phyloP scores from a whole-genome alignment of 1,140 invertebrate genomes.

The Heterodera carotae region DNA sequence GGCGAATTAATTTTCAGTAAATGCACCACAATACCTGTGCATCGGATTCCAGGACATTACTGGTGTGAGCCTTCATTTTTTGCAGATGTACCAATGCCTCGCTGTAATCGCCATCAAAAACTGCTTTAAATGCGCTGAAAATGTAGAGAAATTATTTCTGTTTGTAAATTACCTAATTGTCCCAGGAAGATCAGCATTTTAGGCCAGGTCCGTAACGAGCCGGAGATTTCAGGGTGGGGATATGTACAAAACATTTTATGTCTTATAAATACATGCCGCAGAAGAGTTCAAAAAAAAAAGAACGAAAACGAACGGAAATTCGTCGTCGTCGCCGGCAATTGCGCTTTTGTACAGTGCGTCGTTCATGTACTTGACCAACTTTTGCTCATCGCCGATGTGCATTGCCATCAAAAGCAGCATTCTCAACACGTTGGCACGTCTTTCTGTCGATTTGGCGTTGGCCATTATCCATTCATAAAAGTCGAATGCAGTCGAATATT shows the following conservation, averaged over 20 bases:
- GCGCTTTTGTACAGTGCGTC: not conserved
- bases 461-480: conserved; percentile 31
- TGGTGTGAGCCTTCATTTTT: conserved; percentile 6
- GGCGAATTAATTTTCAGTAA: too few species aligned
- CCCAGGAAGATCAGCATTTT: too few species aligned
- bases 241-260: too few species aligned
- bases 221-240: too few species aligned
- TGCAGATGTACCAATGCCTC: not conserved
- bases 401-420: conserved; percentile 19
- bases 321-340: not conserved
- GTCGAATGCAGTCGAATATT: conserved; percentile 4
- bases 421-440: not conserved
- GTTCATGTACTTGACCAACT: conserved; percentile 4
- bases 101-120: conserved; percentile 20
- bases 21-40: too few species aligned
- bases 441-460: not conserved
- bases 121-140: conserved; percentile 24
- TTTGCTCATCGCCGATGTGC: conserved; percentile 10
- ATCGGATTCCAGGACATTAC: not conserved
- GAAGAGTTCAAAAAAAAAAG: too few species aligned
- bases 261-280: too few species aligned
- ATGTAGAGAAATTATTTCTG: too few species aligned
- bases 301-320: not conserved
- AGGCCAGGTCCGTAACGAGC: too few species aligned
- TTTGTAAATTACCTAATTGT: too few species aligned